Base-by-base conservation (phyloP, 2,797 vertebrate genomes). In the Saguinus oedipus region DNA sequence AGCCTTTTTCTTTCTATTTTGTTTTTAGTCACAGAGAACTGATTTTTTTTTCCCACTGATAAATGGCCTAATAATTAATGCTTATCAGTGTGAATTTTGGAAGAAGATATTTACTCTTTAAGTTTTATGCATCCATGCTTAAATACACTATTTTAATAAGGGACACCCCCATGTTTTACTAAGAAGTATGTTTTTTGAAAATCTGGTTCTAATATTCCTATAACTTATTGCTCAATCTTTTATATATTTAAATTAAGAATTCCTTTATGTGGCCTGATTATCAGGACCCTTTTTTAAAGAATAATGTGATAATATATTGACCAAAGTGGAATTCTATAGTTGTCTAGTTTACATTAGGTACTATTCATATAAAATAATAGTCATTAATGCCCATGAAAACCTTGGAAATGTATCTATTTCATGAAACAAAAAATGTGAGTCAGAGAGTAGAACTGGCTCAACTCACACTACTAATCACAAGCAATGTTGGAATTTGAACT, bases 31-130 rank as follows among this genome's bases (percentile, higher is more conserved):
- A 86, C 36, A 24, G n/a, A 75, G 44, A 95, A 82, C n/a, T 88
- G 59, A 82, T 83, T 61, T 68, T 55, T 96, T 96, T 96, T 95
- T 90, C 53, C 42, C 59, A 88, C 55, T 86, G 81, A 90, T 48
- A 90, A 96, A 85, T 84, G 30, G 19, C 61, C 68, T 93, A 87
- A 81, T 79, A 89, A 84, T 89, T 42, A 93, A 91, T 88, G 26
- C 61, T 85, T 78, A 90, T 79, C 61, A 55, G 27, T 64, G 15
- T 93, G 39, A 76, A 87, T 94, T 95, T 96, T 96, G 48, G 48
- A 92, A 44, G 48, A 76, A 57, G 57, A 7, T 74, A 75, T 93
- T 97, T 92, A 84, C 4, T 79, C 10, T 79, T 81, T 90, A 22
- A 76, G 3, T 75, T 93, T 85, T 46, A 59, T 78, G 7, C 12